Percentiles rank a stretch among this genome's conserved stretches.
Evolutionary conservation across 2,113 vertebrate species (phyloP).

Genomic region (Tragelaphus imberbis): DNA sequence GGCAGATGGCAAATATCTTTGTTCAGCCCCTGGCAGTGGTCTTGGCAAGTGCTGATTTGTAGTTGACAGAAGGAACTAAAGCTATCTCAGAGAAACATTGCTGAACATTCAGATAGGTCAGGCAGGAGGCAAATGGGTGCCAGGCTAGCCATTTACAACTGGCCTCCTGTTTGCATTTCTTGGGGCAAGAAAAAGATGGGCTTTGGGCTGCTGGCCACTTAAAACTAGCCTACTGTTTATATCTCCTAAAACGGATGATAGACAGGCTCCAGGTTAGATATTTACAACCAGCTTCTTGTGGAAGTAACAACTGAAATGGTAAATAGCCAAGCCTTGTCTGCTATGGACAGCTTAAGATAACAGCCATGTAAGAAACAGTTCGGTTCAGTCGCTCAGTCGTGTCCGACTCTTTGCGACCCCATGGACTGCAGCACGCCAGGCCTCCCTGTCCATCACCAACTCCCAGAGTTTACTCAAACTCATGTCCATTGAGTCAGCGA

Average conservation of each 20-base stretch:
- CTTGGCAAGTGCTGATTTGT: background rate
- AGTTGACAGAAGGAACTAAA: background rate
- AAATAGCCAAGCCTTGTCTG: background rate
- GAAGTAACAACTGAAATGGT: background rate
- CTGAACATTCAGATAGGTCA: background rate
- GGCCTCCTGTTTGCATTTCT: background rate
- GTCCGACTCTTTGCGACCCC: rapidly evolving
- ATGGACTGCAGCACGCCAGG: background rate
- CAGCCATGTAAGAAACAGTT: background rate
- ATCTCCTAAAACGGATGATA: background rate
- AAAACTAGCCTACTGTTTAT: background rate
- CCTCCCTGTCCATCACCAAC: background rate
- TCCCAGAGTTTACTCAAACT: background rate
- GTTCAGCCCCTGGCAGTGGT: background rate
- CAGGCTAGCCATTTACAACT: background rate
- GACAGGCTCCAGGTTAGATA: background rate
- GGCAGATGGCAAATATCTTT: background rate
- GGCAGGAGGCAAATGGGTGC: background rate
- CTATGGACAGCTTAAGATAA: background rate
- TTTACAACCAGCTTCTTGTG: background rate
- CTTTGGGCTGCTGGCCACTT: background rate
- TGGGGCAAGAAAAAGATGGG: background rate
- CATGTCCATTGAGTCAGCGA: background rate
- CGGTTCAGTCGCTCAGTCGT: rapidly evolving
- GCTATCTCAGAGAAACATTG: background rate